Percentiles rank a stretch among this genome's conserved stretches.
phyloP scores from a whole-genome alignment of 2,888 invertebrate species.

The Hypolimnas misippus region DNA sequence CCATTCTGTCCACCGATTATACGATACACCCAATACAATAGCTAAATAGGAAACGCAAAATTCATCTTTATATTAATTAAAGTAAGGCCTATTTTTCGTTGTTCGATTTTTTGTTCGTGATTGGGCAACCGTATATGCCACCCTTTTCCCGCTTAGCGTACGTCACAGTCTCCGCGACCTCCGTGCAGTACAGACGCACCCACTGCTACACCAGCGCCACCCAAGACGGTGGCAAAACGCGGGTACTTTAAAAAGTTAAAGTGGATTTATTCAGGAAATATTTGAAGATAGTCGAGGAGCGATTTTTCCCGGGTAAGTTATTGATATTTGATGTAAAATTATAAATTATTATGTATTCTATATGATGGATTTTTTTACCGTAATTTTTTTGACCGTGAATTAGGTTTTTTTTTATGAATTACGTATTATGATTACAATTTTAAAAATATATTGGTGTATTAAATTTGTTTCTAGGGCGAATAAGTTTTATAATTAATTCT shows the following conservation, averaged over 20 bases:
- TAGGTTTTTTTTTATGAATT: neutral
- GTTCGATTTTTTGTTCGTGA: neutral
- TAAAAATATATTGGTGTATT: too few species aligned
- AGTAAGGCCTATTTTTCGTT: neutral
- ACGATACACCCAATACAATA: neutral
- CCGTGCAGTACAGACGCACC: conserved; percentile 20
- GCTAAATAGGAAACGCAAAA: neutral
- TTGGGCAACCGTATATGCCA: conserved; percentile 21
- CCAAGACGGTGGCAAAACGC: conserved; percentile 42
- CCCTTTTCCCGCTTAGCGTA: conserved; percentile 34
- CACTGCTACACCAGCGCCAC: conserved; percentile 31
- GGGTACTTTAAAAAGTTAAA: conserved; percentile 48
- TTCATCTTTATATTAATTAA: neutral
- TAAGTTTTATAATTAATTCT: too few species aligned
- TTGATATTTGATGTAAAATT: conserved; percentile 13
- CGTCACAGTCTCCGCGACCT: conserved; percentile 37
- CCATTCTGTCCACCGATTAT: conserved; percentile 2
- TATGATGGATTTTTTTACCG: too few species aligned
- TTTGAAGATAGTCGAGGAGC: conserved; percentile 48
- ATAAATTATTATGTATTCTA: too few species aligned
- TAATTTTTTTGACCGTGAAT: neutral
- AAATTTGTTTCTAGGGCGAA: too few species aligned
- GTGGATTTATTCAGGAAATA: conserved; percentile 52
- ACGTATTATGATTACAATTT: too few species aligned
- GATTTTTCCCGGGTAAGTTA: conserved; percentile 49